These are phyloP conservation scores for Acromyrmex heyeri DNA, from an alignment of 1,140 invertebrate species.

Conservation along the genomic window DNA sequence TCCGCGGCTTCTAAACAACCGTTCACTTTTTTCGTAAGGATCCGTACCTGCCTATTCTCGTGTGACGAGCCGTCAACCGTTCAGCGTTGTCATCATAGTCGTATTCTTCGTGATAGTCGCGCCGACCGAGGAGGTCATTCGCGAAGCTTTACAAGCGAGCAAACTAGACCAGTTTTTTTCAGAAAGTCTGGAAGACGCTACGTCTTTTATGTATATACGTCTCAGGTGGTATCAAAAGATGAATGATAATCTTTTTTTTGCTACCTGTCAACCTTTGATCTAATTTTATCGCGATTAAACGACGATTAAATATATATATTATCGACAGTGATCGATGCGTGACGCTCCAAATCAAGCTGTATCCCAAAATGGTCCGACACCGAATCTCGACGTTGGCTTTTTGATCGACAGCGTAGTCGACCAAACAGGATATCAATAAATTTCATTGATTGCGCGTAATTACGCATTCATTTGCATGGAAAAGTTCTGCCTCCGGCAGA, in stretches of 20 bases:
- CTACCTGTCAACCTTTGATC: conserved; percentile 40
- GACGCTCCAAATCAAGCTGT: conserved; percentile 62
- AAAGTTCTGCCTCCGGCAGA: not conserved
- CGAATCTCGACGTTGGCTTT: not conserved
- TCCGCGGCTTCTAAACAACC: conserved; percentile 67
- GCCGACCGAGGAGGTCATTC: not conserved
- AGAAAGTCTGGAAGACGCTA: conserved; percentile 51
- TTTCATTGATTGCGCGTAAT: conserved; percentile 54
- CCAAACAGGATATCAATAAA: conserved; percentile 40
- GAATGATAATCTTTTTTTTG: conserved; percentile 56
- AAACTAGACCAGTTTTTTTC: conserved; percentile 78
- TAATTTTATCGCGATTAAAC: conserved; percentile 69
- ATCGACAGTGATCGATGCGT: conserved; percentile 70
- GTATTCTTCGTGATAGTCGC: not conserved
- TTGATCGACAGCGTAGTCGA: conserved; percentile 13
- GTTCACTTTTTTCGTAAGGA: conserved; percentile 56
- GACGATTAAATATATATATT: conserved; percentile 61
- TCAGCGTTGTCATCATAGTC: not conserved
- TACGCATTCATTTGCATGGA: conserved; percentile 47
- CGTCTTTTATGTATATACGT: conserved; percentile 58
- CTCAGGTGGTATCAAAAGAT: conserved; percentile 19
- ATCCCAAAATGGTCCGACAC: conserved; percentile 46
- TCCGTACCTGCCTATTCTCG: conserved; percentile 38
- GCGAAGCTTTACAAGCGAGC: conserved; percentile 40
- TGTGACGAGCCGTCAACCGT: conserved; percentile 15